These are phyloP conservation scores for Prietella phreatophila DNA, from an alignment of 2,113 vertebrate species.

Conservation along the genomic window DNA sequence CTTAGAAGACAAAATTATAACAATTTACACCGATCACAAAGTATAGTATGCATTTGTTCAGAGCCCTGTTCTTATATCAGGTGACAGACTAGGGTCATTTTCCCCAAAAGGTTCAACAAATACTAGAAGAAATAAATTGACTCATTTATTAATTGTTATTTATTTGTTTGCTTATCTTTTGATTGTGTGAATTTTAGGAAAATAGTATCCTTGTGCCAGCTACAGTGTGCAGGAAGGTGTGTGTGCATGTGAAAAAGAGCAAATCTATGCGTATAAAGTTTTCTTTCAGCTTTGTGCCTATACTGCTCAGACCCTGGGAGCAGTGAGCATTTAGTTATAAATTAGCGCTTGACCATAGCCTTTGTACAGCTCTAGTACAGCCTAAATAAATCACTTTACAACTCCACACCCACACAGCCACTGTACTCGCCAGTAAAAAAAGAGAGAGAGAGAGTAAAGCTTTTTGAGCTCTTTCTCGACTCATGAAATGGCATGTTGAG, in stretches of 20 bases:
- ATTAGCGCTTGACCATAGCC: conserved; percentile 72
- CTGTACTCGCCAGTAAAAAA: neutral
- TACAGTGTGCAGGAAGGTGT: neutral
- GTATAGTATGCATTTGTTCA: neutral
- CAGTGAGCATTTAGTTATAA: conserved; percentile 73
- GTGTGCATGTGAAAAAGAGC: neutral
- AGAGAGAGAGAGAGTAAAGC: neutral
- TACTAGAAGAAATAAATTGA: neutral
- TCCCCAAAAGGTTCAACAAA: neutral
- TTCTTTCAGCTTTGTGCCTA: conserved; percentile 55
- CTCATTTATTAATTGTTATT: neutral
- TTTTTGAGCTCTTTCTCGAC: conserved; percentile 77
- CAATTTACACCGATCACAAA: neutral
- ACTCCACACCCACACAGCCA: conserved; percentile 31
- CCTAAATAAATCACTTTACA: conserved; percentile 49
- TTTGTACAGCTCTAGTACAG: conserved; percentile 71
- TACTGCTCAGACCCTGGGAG: conserved; percentile 66
- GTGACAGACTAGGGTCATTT: neutral
- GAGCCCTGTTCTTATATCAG: neutral
- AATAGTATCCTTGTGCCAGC: neutral
- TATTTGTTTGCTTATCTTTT: neutral
- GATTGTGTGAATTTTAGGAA: neutral
- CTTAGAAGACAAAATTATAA: no score
- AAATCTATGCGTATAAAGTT: conserved; percentile 44
- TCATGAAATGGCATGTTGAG: conserved; percentile 83